Evolutionary conservation across 2,797 vertebrate species (phyloP), one percentile per base, ranked within the genome.

Genomic region (Oceanodroma leucorhoa): DNA sequence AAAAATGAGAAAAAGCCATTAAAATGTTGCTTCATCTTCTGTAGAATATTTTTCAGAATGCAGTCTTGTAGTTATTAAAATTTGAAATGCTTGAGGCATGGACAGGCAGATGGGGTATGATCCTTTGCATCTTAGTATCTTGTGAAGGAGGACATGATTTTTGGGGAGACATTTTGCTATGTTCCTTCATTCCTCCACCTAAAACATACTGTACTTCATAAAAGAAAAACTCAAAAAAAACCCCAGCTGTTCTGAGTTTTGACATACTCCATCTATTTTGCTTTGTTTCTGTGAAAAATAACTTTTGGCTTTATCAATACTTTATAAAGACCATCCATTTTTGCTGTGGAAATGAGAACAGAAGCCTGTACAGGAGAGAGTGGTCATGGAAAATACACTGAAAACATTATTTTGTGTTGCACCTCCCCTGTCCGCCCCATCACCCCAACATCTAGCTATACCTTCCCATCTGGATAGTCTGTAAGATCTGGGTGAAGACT

Each of bases 351-450:
- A 60, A 14, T 36, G 9, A 70, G 45, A 62, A 34, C 21, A n/a
- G 10, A 76, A 34, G 3, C 46, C 36, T 51, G 11, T 71, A 22
- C 8, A 41, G 23, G 29, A n/a, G 46, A 51, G 15, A 0, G 0
- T 18, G 10, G 26, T 76, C 18, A 32, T 17, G 5, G 48, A 41
- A 86, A 54, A 18, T 45, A 62, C 7, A 20, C 18, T 32, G 34
- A 53, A 90, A 61, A 34, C 1, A 0, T 38, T 60, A 3, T 26
- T 54, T 69, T 38, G 11, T 69, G 34, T 27, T 80, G 16, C 10
- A 54, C 6, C 6, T 70, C 29, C 18, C 16, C 6, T 67, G 6
- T 46, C 22, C 24, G 46, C 20, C 29, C 21, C 17, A 41, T 54
- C 23, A 69, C n/a, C 12, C 32, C 55, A 51, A 14, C 8, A 50